Evolutionary conservation across 1,140 invertebrate genomes (phyloP).

Genomic region (Berghia stephanieae): DNA sequence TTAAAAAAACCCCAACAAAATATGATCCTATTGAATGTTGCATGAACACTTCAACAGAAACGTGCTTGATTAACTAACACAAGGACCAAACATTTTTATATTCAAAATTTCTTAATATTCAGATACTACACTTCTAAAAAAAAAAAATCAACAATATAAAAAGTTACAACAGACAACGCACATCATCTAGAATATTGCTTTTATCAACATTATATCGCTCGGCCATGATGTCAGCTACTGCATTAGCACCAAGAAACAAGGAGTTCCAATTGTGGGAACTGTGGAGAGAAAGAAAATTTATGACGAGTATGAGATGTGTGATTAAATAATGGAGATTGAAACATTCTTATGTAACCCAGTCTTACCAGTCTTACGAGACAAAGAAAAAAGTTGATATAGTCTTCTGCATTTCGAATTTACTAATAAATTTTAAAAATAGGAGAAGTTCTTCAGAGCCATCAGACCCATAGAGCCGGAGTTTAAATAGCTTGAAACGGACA

Average conservation of each 20-base stretch:
- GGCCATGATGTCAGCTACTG: conserved; percentile 91
- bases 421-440: no score
- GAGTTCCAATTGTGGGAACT: conserved; percentile 95
- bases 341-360: no score
- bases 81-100: background rate
- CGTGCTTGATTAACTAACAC: background rate
- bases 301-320: background rate
- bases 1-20: no score
- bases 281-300: conserved; percentile 33
- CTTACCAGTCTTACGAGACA: no score
- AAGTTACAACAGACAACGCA: background rate
- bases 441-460: no score
- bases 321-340: no score
- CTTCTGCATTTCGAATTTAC: no score
- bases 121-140: background rate
- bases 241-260: conserved; percentile 92
- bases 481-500: no score
- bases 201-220: conserved; percentile 87
- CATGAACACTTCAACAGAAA: background rate
- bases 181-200: conserved; percentile 74
- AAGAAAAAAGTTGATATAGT: no score
- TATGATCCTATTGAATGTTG: no score
- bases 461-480: no score
- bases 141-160: background rate
- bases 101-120: background rate